Percentiles rank a stretch among this genome's conserved stretches.
These are phyloP conservation scores for Chaitophorus viminalis DNA, from an alignment of 2,888 invertebrate genomes.

Conservation along the genomic window DNA sequence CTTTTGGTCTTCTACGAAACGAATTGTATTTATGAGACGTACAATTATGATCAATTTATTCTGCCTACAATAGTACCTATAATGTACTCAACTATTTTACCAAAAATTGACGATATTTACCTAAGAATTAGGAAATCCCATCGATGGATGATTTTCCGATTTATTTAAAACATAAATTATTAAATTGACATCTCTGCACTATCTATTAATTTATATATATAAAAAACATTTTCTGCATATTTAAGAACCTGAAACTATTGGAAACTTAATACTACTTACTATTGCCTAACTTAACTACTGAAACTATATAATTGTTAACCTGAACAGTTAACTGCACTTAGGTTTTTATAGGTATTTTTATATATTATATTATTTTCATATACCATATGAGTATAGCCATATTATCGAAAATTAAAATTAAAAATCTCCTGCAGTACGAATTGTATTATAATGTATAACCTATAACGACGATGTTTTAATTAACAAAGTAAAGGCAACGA, in stretches of 20 bases:
- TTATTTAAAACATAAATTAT: neutral
- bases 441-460: neutral
- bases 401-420: neutral
- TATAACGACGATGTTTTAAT: neutral
- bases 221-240: too few species aligned
- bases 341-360: neutral
- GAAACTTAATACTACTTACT: too few species aligned
- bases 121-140: too few species aligned
- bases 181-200: too few species aligned
- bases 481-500: neutral
- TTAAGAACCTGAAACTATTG: too few species aligned
- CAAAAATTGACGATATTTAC: too few species aligned
- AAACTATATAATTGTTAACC: too few species aligned
- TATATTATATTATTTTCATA: too few species aligned
- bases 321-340: neutral
- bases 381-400: too few species aligned
- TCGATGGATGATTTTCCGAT: neutral
- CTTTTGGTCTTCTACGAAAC: slow-evolving; percentile 23
- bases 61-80: neutral
- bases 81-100: too few species aligned
- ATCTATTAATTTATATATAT: too few species aligned
- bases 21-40: slow-evolving; percentile 16
- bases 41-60: slow-evolving; percentile 36
- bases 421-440: neutral
- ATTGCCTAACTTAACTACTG: too few species aligned